Evolutionary conservation across 1,140 invertebrate genomes (phyloP), one percentile per base, ranked within the genome.

Genomic region (Nautilus pompilius): DNA sequence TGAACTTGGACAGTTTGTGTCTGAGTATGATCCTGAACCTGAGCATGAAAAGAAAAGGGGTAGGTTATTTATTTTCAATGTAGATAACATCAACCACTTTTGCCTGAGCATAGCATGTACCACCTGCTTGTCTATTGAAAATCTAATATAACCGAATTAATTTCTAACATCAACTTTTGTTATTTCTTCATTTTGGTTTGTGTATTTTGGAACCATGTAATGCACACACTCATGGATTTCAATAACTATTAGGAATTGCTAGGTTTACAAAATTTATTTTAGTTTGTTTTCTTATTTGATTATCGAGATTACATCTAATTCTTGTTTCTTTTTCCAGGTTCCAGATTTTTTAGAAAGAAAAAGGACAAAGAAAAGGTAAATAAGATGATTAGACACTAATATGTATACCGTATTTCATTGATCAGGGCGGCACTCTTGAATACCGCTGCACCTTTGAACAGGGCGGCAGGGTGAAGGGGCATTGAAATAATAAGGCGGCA

Each of bases 1-100:
- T 76, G 88, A 89, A 66, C 83, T 93, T 76, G 93, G 93, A 0
- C 88, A 92, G 78, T 95, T 93, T 84, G 89, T 92, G 79, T 90
- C 92, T 20, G 91, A 93, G 82, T 90, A 95, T 80, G 91, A 93
- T 77, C 90, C 90, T 4, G 91, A 93, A 79, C 90, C 91, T 22
- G 88, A 90, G 58, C 75, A 87, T 86, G 81, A 89, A 87, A 82
- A 83, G 82, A 77, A 71, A 49, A 77, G 74, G 73, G 66, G 71
- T 74, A 82, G 84, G 82, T 34, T 60, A 51, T 51, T n/a, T 32
- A 13, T 20, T 30, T 58, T 28, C 10, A 54, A 45, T 22, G 4
- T 32, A 17, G 45, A 29, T 54, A 26, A n/a, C 15, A 53, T 53
- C 20, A 17, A 0, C 5, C n/a, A 28, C 24, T 22, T 8, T 17